These are phyloP conservation scores for Anadara kagoshimensis DNA, from an alignment of 1,140 invertebrate genomes.

Conservation along the genomic window DNA sequence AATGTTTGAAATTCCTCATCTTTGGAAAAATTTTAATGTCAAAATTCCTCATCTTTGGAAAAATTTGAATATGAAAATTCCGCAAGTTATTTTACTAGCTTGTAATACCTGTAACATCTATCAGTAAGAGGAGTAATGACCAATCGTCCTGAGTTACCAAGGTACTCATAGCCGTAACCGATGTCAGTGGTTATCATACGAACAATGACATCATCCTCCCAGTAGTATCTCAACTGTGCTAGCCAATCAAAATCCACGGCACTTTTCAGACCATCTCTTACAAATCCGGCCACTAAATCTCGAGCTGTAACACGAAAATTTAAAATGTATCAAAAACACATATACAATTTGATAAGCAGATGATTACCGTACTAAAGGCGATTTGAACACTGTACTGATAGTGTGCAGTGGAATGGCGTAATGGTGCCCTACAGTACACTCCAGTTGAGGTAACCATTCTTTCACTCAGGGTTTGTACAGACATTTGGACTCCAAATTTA, in stretches of 20 bases:
- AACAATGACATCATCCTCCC: slow-evolving; percentile 70
- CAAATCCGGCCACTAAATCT: slow-evolving; percentile 81
- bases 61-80: no score
- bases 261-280: slow-evolving; percentile 61
- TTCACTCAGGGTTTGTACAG: no score
- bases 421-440: no score
- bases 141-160: slow-evolving; percentile 73
- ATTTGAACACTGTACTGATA: no score
- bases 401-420: no score
- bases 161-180: slow-evolving; percentile 75
- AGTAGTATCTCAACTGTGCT: slow-evolving; percentile 74
- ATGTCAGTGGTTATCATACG: slow-evolving; percentile 74
- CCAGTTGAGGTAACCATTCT: no score
- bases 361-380: no score
- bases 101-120: slow-evolving; percentile 76
- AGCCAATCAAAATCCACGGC: slow-evolving; percentile 73
- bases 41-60: no score
- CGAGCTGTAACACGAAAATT: slow-evolving; percentile 77
- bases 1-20: no score
- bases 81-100: not conserved
- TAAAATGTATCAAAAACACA: not conserved
- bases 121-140: slow-evolving; percentile 75
- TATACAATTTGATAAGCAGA: not conserved
- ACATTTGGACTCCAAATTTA: no score
- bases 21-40: no score